Percentiles rank a stretch among this genome's conserved stretches.
These are phyloP conservation scores for Drosophila lowei DNA, from an alignment of 1,140 invertebrate genomes.

Conservation along the genomic window DNA sequence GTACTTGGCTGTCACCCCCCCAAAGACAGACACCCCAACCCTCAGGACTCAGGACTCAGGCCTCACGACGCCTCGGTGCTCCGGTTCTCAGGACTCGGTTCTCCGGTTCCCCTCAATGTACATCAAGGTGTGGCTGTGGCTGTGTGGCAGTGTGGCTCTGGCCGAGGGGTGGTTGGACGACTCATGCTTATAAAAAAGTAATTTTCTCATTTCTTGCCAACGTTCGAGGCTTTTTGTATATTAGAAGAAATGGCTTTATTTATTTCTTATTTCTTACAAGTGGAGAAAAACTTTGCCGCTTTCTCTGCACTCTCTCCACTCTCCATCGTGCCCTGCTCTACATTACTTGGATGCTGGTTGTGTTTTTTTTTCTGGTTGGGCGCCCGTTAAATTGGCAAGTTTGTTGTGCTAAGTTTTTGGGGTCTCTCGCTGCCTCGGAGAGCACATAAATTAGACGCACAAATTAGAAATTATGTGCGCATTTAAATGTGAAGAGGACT, in stretches of 20 bases:
- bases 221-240: conserved; percentile 81
- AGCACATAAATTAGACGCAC: conserved; percentile 80
- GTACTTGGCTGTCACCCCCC: conserved; percentile 39
- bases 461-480: conserved; percentile 83
- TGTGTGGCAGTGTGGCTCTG: conserved; percentile 1
- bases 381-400: conserved; percentile 79
- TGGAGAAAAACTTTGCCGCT: conserved; percentile 75
- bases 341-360: conserved; percentile 7
- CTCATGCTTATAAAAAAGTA: conserved; percentile 79
- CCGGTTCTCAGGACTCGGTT: no score
- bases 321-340: not conserved
- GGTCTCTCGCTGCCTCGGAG: conserved; percentile 52
- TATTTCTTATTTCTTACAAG: conserved; percentile 79
- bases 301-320: conserved; percentile 33
- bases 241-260: conserved; percentile 83
- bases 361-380: conserved; percentile 44
- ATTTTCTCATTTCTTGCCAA: conserved; percentile 77
- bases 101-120: no score
- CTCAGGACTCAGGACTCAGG: no score
- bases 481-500: conserved; percentile 80
- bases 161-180: conserved; percentile 33
- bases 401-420: conserved; percentile 79
- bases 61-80: no score
- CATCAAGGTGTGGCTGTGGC: conserved; percentile 50
- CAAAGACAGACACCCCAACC: not conserved